Evolutionary conservation across 2,797 vertebrate genomes (phyloP), one percentile per base, ranked within the genome.

Genomic region (Phrynocephalus guinanensis): DNA sequence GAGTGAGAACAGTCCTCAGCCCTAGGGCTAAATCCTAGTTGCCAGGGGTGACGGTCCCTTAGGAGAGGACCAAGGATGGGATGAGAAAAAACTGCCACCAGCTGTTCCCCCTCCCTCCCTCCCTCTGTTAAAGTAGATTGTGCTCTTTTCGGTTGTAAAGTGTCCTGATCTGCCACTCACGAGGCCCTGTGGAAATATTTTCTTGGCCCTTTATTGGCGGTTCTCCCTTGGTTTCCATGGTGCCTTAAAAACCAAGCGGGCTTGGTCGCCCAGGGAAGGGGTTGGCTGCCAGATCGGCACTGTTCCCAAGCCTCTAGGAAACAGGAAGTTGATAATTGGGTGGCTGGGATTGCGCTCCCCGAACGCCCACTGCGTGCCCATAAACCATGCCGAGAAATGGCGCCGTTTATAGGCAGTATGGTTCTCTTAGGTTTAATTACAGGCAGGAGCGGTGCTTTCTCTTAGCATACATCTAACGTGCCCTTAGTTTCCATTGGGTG

Each of bases 281-380:
- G 86, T 77, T 0, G 89, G 86, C 91, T 0, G 84, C 78, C 86
- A 86, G 87, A 56, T 91, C 86, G n/a, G 38, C 79, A 85, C 78
- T 90, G 0, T 1, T 94, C 94, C 92, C 85, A 86, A 89, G 79
- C 93, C 79, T 91, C 93, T 93, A 86, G 86, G 93, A 93, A 92
- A 86, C 93, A 94, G 86, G 90, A 94, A 94, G 78, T 90, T 94
- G 90, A 91, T 94, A 84, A 85, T 94, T 93, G 90, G 84, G 60
- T 93, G 86, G 83, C 79, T 77, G 33, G 86, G 72, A 80, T 30
- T 9, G 20, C 9, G 87, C 85, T 63, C 83, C 91, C 82, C 90
- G 63, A 60, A 87, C 83, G 87, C 22, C 80, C 90, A 78, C 91
- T 93, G 90, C 1, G 3, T 89, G 87, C 77, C 82, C 82, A 33